Conservation (phyloP, 2,797 vertebrate species). For the Hyperoplus lanceolatus region DNA sequence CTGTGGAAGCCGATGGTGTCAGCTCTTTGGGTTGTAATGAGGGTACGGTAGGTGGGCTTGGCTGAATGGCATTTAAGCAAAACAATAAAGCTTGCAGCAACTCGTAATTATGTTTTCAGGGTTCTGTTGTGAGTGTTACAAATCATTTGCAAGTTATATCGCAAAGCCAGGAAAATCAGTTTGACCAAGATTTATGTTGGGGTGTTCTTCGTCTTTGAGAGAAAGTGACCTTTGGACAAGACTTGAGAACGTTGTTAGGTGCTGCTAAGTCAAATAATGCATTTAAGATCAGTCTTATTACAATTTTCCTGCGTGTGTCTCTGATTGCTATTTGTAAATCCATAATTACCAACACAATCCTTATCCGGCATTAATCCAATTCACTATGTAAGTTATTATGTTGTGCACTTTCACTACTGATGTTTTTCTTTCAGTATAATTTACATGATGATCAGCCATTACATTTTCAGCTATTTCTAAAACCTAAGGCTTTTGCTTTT, state of each 20-base stretch:
- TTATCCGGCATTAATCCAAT: background rate
- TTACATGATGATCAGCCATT: conserved; percentile 13
- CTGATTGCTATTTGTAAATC: background rate
- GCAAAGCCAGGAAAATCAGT: background rate
- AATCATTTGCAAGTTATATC: conserved; percentile 17
- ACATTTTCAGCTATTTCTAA: conserved; percentile 14
- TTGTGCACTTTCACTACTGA: background rate
- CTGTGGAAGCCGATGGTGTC: conserved; percentile 31
- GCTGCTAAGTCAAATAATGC: conserved; percentile 13
- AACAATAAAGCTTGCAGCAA: conserved; percentile 27
- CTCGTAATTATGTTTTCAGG: conserved; percentile 19
- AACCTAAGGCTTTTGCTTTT: conserved; percentile 51
- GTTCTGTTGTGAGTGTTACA: conserved; percentile 1
- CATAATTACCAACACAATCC: background rate
- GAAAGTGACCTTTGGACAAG: conserved; percentile 6
- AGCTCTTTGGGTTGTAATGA: conserved; percentile 39
- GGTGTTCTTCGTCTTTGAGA: background rate
- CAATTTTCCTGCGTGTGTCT: conserved; percentile 6
- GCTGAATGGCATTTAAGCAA: conserved; percentile 57
- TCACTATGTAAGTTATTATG: background rate
- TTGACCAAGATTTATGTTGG: background rate
- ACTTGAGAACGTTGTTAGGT: background rate
- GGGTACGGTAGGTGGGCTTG: conserved; percentile 48
- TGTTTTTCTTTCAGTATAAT: conserved; percentile 11
- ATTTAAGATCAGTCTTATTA: conserved; percentile 22